Conservation (phyloP, 2,113 vertebrate genomes). For the Pachypanchax playfairii region DNA sequence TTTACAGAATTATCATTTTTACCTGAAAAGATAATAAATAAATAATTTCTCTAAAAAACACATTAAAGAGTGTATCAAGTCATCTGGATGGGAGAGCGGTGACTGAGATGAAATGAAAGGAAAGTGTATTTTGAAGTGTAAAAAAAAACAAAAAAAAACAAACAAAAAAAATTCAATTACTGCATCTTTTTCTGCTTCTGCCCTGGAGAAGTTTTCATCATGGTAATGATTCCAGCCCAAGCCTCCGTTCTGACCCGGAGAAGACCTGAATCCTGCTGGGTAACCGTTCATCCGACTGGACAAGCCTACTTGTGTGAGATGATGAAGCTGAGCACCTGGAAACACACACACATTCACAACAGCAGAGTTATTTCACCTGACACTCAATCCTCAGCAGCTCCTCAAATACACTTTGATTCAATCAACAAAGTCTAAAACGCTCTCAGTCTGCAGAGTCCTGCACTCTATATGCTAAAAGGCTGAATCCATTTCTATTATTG, state of each 20-base stretch:
- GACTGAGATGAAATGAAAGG: not conserved
- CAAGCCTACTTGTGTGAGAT: slow-evolving; percentile 91
- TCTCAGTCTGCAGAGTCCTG: slow-evolving; percentile 7
- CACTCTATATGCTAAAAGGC: slow-evolving; percentile 18
- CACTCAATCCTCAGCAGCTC: slow-evolving; percentile 15
- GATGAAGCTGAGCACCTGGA: slow-evolving; percentile 92
- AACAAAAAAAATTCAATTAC: slow-evolving; percentile 79
- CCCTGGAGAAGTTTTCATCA: slow-evolving; percentile 82
- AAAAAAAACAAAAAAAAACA: not conserved
- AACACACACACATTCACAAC: slow-evolving; percentile 39
- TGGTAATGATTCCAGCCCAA: slow-evolving; percentile 87
- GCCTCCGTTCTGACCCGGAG: slow-evolving; percentile 83
- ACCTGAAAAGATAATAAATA: no score
- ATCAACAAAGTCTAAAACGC: slow-evolving; percentile 19
- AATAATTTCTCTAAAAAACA: no score
- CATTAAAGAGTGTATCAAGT: no score
- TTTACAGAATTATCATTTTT: no score
- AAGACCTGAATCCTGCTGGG: slow-evolving; percentile 82
- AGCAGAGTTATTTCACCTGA: slow-evolving; percentile 14
- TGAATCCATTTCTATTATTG: slow-evolving; percentile 40
- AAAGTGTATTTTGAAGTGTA: no score
- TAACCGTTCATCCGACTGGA: slow-evolving; percentile 87
- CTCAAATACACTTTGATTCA: slow-evolving; percentile 24
- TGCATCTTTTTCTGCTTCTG: slow-evolving; percentile 80
- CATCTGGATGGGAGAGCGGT: no score